These are phyloP conservation scores for Sternarchorhynchus goeldii DNA, from an alignment of 2,797 vertebrate species.

Conservation along the genomic window DNA sequence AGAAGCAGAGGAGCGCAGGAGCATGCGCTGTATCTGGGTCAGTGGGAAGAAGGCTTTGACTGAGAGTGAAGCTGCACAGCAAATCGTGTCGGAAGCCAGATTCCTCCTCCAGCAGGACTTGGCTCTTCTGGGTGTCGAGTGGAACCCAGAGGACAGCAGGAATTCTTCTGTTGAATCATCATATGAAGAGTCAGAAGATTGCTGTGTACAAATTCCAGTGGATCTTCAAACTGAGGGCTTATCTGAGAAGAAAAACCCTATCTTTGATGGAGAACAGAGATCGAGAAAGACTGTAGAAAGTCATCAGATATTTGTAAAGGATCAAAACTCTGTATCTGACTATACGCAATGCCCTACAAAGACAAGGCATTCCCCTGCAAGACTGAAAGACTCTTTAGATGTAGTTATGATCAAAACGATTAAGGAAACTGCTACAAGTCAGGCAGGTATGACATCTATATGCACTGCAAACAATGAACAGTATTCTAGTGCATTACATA, in stretches of 20 bases:
- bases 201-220: neutral
- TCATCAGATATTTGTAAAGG: conserved; percentile 3
- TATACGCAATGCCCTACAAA: conserved; percentile 8
- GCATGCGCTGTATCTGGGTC: conserved; percentile 84
- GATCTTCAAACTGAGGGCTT: conserved; percentile 14
- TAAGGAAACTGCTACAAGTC: neutral
- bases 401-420: neutral
- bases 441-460: neutral
- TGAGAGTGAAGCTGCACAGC: conserved; percentile 84
- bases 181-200: conserved; percentile 26
- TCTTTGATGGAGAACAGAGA: neutral
- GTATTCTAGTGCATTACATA: conserved; percentile 69
- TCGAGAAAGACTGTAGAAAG: conserved; percentile 12
- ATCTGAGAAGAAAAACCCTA: neutral
- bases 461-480: conserved; percentile 43
- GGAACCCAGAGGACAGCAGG: conserved; percentile 73
- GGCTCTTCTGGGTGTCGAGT: conserved; percentile 85
- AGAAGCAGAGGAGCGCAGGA: conserved; percentile 86
- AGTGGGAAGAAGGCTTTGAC: conserved; percentile 85
- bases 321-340: conserved; percentile 1
- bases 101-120: conserved; percentile 89
- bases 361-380: conserved; percentile 19
- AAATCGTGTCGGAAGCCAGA: conserved; percentile 88
- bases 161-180: conserved; percentile 32
- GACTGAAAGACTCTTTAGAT: conserved; percentile 22